Evolutionary conservation across 2,113 vertebrate species (phyloP), one percentile per base, ranked within the genome.

Genomic region (Ctenomys sociabilis): DNA sequence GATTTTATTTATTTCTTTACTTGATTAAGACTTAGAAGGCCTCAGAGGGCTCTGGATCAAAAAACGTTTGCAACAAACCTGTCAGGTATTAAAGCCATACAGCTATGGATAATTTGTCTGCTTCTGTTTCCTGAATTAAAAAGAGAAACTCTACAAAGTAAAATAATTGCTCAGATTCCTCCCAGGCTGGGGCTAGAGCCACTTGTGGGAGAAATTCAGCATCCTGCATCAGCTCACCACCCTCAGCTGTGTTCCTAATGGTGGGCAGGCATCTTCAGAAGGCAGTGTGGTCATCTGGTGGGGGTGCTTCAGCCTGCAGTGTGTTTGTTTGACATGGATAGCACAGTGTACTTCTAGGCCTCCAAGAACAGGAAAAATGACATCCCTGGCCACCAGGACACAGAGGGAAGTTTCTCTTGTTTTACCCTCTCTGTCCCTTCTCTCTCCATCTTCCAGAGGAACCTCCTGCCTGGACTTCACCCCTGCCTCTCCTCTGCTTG

Each of bases 51-150:
- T n/a, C 37, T 68, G 66, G 70, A 43, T 86, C 0, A 30, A 93
- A 87, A 85, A 37, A 73, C 0, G 14, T 70, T 81, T 78, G 90
- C 70, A 82, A 70, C 28, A 78, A 59, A 95, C 64, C 95, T 87
- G 80, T 85, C 88, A 84, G 93, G 73, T 85, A 93, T 81, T 89
- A 61, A 92, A 95, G 77, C 91, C 82, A 26, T 84, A 61, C 32
- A 24, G 88, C 85, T 45, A 43, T 14, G 92, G 94, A 93, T 97
- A 93, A 97, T 96, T 92, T 32, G 35, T 97, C 97, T 85, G 85
- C 90, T 97, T 96, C 87, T 92, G 57, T 96, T 97, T 90, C 88
- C 87, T 90, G 52, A 95, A 97, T 97, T 97, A 93, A 95, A 97
- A 98, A 93, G 75, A 91, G 96, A 95, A 90, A 83, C 19, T 94